Evolutionary conservation across 2,113 vertebrate genomes (phyloP).

Genomic region (Macroglossus sobrinus): DNA sequence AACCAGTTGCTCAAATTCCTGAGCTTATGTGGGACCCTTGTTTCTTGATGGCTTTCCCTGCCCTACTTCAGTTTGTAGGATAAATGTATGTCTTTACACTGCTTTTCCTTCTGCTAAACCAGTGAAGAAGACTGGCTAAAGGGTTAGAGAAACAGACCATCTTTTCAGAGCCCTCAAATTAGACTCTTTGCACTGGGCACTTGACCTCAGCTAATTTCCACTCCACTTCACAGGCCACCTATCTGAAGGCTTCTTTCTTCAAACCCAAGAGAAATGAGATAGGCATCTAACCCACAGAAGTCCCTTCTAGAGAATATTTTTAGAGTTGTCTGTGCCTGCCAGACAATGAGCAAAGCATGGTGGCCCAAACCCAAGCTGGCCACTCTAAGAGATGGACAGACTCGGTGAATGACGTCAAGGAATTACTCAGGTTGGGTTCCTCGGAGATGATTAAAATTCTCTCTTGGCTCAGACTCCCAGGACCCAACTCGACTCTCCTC

Average conservation of each 20-base stretch:
- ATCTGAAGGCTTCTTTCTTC: neutral
- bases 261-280: slow-evolving; percentile 18
- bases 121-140: neutral
- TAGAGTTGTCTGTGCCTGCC: slow-evolving; percentile 65
- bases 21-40: neutral
- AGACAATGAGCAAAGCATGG: slow-evolving; percentile 63
- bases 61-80: neutral
- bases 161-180: neutral
- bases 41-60: neutral
- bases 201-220: neutral
- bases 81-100: neutral
- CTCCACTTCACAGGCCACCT: neutral
- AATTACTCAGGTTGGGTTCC: slow-evolving; percentile 71
- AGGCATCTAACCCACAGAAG: slow-evolving; percentile 38
- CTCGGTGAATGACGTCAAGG: slow-evolving; percentile 67
- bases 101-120: neutral
- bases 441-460: slow-evolving; percentile 67
- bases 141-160: neutral
- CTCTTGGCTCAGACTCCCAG: slow-evolving; percentile 54
- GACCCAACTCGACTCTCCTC: slow-evolving; percentile 46
- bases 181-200: neutral
- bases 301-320: slow-evolving; percentile 69
- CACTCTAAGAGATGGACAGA: slow-evolving; percentile 51
- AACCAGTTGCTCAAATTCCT: neutral
- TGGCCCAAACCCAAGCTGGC: slow-evolving; percentile 64